Evolutionary conservation across 2,113 vertebrate genomes (phyloP), one percentile per base, ranked within the genome.

Genomic region (Furnarius figulus): DNA sequence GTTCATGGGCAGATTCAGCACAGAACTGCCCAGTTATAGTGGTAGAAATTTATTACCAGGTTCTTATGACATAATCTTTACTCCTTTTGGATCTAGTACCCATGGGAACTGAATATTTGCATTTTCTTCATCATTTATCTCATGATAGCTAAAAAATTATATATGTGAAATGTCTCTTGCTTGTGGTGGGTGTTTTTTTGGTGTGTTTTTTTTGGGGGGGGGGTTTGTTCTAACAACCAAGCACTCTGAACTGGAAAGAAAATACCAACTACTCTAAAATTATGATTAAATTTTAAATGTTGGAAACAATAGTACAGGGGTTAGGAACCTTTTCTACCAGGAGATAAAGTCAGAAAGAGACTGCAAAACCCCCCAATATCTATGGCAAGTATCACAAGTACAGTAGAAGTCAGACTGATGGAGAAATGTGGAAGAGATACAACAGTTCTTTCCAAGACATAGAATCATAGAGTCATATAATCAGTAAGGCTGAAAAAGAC

Each of bases 121-220:
- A 4, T 65, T 83, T 90, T 73, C 19, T 76, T 8, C 15, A 27
- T 37, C 19, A 5, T 27, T 50, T 25, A 50, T 50, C 49, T 12
- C 4, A 31, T 3, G 3, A 33, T 9, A 71, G 15, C 6, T 47
- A 56, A 83, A 77, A 79, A 55, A 10, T 14, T 1, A 46, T 18
- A 12, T 30, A 7, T 35, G 47, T 39, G 21, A 65, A 55, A 67
- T 5, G 31, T 17, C 3, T 85, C 9, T 82, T 0, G 0, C 7
- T 53, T 61, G 21, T 31, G 30, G 12, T 56, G 14, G 6, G 10
- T 3, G 8, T 44, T 37, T 46, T 23, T 56, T 12, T n/a, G 31
- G 28, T 31, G 30, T 31, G 44, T 24, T 59, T 25, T 19, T 28
- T 25, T 10, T 62, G n/a, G n/a, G n/a, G n/a, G n/a, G n/a, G n/a